phyloP scores from a whole-genome alignment of 2,888 invertebrate species.

The Troides helena region DNA sequence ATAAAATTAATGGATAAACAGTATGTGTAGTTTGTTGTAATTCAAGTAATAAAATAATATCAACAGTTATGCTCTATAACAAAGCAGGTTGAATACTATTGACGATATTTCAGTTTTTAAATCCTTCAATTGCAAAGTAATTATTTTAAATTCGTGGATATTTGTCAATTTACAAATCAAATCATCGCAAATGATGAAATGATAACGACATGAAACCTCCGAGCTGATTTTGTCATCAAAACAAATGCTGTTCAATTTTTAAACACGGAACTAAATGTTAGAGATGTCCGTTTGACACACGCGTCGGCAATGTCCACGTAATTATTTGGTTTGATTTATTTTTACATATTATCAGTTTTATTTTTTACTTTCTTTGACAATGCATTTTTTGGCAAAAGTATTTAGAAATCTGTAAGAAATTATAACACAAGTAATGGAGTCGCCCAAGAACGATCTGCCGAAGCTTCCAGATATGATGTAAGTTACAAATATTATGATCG shows the following conservation, averaged over 20 bases:
- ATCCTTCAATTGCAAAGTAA: too few species aligned
- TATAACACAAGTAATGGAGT: conserved; percentile 49
- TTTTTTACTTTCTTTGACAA: conserved; percentile 9
- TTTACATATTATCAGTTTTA: conserved; percentile 15
- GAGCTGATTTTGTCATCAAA: neutral
- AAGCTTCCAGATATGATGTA: conserved; percentile 68
- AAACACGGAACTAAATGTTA: conserved; percentile 17
- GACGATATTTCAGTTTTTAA: too few species aligned
- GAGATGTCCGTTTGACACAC: conserved; percentile 17
- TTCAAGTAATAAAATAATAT: too few species aligned
- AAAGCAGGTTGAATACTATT: too few species aligned
- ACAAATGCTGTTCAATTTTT: conserved; percentile 1
- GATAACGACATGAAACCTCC: too few species aligned
- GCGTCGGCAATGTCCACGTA: conserved; percentile 28
- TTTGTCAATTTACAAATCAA: too few species aligned
- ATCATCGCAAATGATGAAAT: too few species aligned
- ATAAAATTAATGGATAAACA: too few species aligned
- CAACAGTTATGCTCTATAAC: too few species aligned
- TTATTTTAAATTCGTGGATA: too few species aligned
- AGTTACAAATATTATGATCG: conserved; percentile 38
- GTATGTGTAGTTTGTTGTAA: too few species aligned
- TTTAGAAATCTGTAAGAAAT: conserved; percentile 8
- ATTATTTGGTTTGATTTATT: conserved; percentile 5
- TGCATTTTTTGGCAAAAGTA: conserved; percentile 5
- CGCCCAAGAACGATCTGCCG: conserved; percentile 47